phyloP scores from a whole-genome alignment of 2,797 vertebrate genomes.

The Allobates femoralis region DNA sequence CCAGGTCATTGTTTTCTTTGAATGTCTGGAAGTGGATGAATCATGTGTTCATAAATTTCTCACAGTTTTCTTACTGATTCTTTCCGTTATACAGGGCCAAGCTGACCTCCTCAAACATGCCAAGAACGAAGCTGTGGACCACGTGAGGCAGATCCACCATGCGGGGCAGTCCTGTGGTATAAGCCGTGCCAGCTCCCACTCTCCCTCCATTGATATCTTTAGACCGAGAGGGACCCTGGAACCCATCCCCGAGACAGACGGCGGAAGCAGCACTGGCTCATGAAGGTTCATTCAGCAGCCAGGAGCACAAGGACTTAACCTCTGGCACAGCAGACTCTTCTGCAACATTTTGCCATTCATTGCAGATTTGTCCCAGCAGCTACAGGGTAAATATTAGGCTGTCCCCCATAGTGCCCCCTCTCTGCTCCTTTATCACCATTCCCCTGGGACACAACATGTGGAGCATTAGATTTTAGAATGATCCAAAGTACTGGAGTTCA shows the following conservation, averaged over 20 bases:
- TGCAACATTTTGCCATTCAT: neutral
- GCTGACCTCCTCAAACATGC: conserved; percentile 91
- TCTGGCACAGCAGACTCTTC: neutral
- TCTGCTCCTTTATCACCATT: conserved; percentile 8
- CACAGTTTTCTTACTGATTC: neutral
- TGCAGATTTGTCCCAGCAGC: neutral
- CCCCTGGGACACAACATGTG: conserved; percentile 23
- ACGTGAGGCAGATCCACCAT: conserved; percentile 90
- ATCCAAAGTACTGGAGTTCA: neutral
- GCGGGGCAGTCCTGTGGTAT: conserved; percentile 90
- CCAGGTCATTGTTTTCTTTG: neutral
- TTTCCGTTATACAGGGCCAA: conserved; percentile 79
- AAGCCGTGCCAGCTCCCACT: conserved; percentile 79
- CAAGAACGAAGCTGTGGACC: conserved; percentile 88
- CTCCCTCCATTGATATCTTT: conserved; percentile 73
- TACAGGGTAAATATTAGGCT: conserved; percentile 22
- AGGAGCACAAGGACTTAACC: conserved; percentile 21
- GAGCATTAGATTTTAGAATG: neutral
- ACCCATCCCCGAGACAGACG: conserved; percentile 75
- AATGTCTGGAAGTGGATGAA: neutral
- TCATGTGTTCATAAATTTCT: neutral
- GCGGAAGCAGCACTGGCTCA: conserved; percentile 68
- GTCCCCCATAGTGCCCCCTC: neutral
- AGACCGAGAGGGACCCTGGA: conserved; percentile 72
- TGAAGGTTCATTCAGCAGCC: conserved; percentile 75